These are phyloP conservation scores for Indri indri DNA, from an alignment of 2,113 vertebrate species.

Conservation along the genomic window DNA sequence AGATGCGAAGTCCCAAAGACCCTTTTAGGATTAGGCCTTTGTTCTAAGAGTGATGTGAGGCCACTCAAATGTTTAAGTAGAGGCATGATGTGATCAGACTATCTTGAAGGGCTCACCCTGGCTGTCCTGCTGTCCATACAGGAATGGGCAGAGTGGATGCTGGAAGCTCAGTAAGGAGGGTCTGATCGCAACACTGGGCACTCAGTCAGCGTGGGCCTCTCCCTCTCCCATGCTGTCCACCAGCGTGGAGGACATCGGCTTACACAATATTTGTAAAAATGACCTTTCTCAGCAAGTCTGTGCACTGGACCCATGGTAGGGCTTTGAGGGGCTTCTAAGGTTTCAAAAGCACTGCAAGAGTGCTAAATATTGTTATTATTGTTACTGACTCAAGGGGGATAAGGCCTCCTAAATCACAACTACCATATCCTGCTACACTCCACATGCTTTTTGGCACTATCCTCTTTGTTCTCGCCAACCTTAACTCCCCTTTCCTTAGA, in stretches of 20 bases:
- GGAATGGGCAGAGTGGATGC: not conserved
- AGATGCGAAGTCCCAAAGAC: not conserved
- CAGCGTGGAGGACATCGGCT: not conserved
- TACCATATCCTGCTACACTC: not conserved
- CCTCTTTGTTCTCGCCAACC: not conserved
- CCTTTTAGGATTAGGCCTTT: not conserved
- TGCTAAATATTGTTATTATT: conserved; percentile 8
- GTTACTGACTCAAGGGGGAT: not conserved
- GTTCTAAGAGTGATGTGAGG: not conserved
- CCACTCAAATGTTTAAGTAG: not conserved
- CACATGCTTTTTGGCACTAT: not conserved
- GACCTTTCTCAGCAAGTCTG: not conserved
- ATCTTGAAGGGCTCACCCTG: not conserved
- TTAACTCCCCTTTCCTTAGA: not conserved
- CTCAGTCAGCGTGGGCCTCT: not conserved
- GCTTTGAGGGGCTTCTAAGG: conserved; percentile 40
- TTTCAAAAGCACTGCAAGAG: conserved; percentile 2
- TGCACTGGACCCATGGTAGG: not conserved
- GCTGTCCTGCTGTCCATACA: not conserved
- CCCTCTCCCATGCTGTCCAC: not conserved
- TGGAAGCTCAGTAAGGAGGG: not conserved
- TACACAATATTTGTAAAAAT: not conserved
- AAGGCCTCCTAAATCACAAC: not conserved
- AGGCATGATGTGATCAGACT: not conserved
- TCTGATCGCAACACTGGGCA: not conserved